Evolutionary conservation across 92 coral and sea anemone genomes (phyloP), one percentile per base, ranked within the genome.

Genomic region (Zoanthus sociatus): DNA sequence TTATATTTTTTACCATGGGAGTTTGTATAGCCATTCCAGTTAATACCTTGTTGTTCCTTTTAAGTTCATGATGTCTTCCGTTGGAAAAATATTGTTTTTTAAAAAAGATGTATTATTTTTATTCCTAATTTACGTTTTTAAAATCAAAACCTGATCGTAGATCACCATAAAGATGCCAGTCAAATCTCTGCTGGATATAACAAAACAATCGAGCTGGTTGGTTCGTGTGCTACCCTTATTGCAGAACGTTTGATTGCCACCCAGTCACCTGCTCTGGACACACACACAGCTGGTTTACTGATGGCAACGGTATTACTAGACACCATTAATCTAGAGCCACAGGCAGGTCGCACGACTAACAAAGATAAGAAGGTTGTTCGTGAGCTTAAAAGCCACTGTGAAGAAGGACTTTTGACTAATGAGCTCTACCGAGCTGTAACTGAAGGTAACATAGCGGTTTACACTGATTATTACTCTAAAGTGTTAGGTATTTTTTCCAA

Each of bases 181-280:
- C 91, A 88, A 11, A 37, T 84, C 10, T 46, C 87, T 12, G 54
- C 84, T n/a, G 48, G 72, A 58, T 89, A 77, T 78, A 84, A 60
- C 42, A 94, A 93, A 70, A 89, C 90, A 31, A 91, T 94, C 8
- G 96, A 94, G 37, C 92, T 64, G 56, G 98, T 94, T 72, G 98
- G 98, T 56, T 94, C 98, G 1, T 94, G 96, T 78, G 87, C 88
- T 31, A 93, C 98, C 1, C 90, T 94, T 56, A 87, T 94, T 11
- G 93, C 98, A 3, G 98, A 94, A 72, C 86, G 66, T 67, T 58
- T 94, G 77, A 63, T 94, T 73, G 13, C 68, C 3, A 18, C 60
- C 30, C 73, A 86, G 55, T 83, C 94, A 74, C 64, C 88, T 66
- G 67, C 78, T 4, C 82, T 94, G 89, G 94, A 94, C 82, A 73